Evolutionary conservation across 2,888 invertebrate species (phyloP), one percentile per base, ranked within the genome.

Genomic region (Notocelia uddmanniana): DNA sequence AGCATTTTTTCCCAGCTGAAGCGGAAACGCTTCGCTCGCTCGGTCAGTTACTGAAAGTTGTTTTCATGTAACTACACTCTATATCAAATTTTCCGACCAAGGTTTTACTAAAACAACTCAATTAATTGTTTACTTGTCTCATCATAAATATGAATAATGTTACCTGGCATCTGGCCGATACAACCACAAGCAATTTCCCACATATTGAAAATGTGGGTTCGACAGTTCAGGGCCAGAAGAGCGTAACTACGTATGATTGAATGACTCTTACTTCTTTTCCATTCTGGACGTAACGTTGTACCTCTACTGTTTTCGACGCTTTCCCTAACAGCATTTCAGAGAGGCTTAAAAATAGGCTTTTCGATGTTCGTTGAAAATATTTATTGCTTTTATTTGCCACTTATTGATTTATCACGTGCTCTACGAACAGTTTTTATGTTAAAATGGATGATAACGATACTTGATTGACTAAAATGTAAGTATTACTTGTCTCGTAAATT

Each of bases 281-380:
- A 18, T n/a, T 10, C 2, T 23, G 5, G 19, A 19, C 13, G 41
- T 23, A 15, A 26, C 23, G 54, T 26, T 54, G 15, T 11, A 1
- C 19, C 23, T 54, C 15, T 15, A 26, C 34, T 68, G 52, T 68
- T 68, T 68, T 37, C 59, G 37, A 50, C 52, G 23, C 6, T 52
- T 34, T 60, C 50, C 34, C 48, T 68, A 50, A 60, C 59, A 59
- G 60, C 68, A 62, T 69, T 69, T 55, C 54, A 45, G 45, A 31
- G 54, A 26, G 54, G 69, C 26, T 41, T 54, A 21, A 62, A 66
- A 69, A 69, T 69, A 69, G 69, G 62, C 41, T 23, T 69, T 48
- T 34, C 23, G 37, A 18, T 55, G 41, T 9, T 45, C 10, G 60
- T 54, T 54, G 52, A 26, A 52, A 37, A 45, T 31, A 31, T 69